These are phyloP conservation scores for Prinia subflava DNA, from an alignment of 2,113 vertebrate species.

Conservation along the genomic window DNA sequence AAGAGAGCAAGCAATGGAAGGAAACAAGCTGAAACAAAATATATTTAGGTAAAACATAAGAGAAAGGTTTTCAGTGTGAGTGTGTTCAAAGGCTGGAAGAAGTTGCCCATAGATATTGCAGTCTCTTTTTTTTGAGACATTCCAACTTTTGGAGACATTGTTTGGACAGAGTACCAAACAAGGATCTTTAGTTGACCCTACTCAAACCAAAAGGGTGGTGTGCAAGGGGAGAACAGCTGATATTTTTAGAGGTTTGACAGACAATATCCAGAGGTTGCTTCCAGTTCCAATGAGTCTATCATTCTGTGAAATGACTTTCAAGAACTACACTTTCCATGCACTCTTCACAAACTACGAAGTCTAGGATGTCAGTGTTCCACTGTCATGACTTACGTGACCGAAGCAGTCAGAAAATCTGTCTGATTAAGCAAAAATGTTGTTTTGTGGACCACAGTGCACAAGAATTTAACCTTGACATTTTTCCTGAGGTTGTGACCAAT, in stretches of 20 bases:
- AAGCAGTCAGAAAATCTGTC: neutral
- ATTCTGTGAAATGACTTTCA: neutral
- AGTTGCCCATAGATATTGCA: rapidly evolving
- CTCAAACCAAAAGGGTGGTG: neutral
- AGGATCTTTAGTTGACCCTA: neutral
- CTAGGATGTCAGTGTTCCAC: neutral
- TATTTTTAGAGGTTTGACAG: neutral
- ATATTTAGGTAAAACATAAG: neutral
- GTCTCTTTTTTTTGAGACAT: neutral
- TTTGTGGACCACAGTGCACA: neutral
- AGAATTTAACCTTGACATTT: neutral
- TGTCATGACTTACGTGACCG: neutral
- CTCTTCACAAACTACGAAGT: neutral
- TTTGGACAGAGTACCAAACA: neutral
- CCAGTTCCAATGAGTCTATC: neutral
- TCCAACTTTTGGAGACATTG: too few species aligned
- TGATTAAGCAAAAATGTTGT: neutral
- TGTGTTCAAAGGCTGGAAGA: neutral
- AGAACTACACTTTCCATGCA: neutral
- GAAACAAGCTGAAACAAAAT: neutral
- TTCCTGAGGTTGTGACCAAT: neutral
- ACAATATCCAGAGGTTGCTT: neutral
- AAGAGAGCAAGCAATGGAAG: neutral
- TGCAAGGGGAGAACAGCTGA: neutral
- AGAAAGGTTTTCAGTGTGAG: neutral